Conservation (phyloP, 2,888 invertebrate genomes). For the Coenonympha glycerion region DNA sequence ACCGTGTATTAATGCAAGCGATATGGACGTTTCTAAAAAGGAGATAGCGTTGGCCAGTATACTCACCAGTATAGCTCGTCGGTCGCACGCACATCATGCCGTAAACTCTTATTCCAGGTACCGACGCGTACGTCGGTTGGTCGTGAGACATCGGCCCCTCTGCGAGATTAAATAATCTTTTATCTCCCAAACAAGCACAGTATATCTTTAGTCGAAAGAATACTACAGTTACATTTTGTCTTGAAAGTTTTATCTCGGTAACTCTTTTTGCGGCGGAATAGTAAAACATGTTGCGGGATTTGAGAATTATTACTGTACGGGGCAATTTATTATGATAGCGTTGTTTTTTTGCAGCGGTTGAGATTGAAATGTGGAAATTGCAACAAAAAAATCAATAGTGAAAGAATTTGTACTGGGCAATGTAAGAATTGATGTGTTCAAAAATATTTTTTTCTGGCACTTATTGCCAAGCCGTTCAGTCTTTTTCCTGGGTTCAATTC, state of each 20-base stretch:
- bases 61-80: slow-evolving; percentile 52
- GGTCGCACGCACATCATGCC: slow-evolving; percentile 93
- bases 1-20: slow-evolving; percentile 15
- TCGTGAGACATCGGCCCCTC: slow-evolving; percentile 96
- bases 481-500: no score
- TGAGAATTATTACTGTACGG: slow-evolving; percentile 1
- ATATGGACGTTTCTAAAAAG: slow-evolving; percentile 19
- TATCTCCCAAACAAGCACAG: slow-evolving; percentile 12
- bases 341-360: background rate
- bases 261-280: background rate
- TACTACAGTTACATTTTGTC: slow-evolving; percentile 13
- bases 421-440: background rate
- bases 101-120: slow-evolving; percentile 93
- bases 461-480: no score
- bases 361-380: background rate
- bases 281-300: slow-evolving; percentile 7
- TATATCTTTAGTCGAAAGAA: slow-evolving; percentile 11
- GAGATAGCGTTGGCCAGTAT: slow-evolving; percentile 18
- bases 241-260: slow-evolving; percentile 8
- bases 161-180: slow-evolving; percentile 48
- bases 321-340: background rate
- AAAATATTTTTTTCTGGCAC: no score
- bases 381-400: background rate
- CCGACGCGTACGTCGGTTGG: slow-evolving; percentile 94
- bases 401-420: background rate